Evolutionary conservation across 2,888 invertebrate genomes (phyloP).

Genomic region (Tiliacea citrago): DNA sequence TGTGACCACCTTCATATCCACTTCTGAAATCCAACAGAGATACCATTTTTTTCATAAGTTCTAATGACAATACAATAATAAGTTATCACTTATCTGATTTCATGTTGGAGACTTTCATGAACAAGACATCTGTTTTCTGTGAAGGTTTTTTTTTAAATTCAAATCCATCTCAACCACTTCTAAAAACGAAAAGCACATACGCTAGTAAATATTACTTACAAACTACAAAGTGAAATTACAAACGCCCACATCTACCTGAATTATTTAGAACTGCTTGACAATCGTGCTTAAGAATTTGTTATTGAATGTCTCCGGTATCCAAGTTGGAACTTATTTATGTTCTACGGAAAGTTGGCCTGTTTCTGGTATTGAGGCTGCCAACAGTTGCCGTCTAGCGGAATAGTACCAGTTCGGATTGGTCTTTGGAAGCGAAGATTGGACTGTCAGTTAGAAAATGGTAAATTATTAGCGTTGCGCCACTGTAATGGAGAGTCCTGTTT

Average conservation of each 20-base stretch:
- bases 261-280: constrained; percentile 79
- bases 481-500: constrained; percentile 2
- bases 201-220: constrained; percentile 44
- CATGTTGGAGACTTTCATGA: not conserved
- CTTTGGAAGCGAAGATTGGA: constrained; percentile 50
- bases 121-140: not conserved
- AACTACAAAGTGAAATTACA: constrained; percentile 64
- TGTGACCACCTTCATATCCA: not conserved
- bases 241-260: constrained; percentile 72
- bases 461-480: constrained; percentile 28
- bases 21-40: not conserved
- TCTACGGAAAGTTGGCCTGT: constrained; percentile 56
- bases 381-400: constrained; percentile 36
- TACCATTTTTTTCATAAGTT: not conserved
- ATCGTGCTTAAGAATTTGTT: constrained; percentile 81
- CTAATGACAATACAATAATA: not conserved
- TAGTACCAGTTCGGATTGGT: constrained; percentile 34
- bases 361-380: constrained; percentile 43
- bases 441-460: constrained; percentile 44
- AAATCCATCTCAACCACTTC: not conserved
- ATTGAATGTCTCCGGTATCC: constrained; percentile 73
- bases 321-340: constrained; percentile 63
- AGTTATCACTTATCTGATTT: not conserved
- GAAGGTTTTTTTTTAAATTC: not conserved
- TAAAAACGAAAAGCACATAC: constrained; percentile 29